These are phyloP conservation scores for Trypoxylon attenuatum DNA, from an alignment of 2,888 invertebrate species.

Conservation along the genomic window DNA sequence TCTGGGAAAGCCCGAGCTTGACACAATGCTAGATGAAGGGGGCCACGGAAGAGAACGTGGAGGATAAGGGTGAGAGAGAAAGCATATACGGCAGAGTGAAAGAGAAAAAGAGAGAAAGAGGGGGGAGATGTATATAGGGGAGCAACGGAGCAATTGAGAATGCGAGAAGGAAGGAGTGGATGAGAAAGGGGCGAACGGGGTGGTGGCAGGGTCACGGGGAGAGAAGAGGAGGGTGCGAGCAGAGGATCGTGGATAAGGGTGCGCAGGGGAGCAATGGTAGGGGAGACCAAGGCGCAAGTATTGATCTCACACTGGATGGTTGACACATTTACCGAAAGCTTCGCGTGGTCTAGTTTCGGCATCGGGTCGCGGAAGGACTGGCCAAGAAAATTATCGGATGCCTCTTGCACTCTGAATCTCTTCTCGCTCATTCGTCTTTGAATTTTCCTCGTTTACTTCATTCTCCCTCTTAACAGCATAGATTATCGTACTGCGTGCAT, in stretches of 20 bases:
- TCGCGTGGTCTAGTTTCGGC: slow-evolving; percentile 64
- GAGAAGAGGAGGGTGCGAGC: slow-evolving; percentile 7
- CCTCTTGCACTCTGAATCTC: slow-evolving; percentile 3
- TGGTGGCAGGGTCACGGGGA: slow-evolving; percentile 35
- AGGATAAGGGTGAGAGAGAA: neutral
- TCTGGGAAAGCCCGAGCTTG: neutral
- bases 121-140: slow-evolving; percentile 22
- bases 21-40: slow-evolving; percentile 1
- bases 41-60: neutral
- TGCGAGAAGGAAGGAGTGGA: no score
- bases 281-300: slow-evolving; percentile 69
- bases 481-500: no score
- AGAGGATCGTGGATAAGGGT: slow-evolving; percentile 5
- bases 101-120: slow-evolving; percentile 15
- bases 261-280: slow-evolving; percentile 39
- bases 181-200: slow-evolving; percentile 5
- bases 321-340: slow-evolving; percentile 70
- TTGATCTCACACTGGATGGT: slow-evolving; percentile 66
- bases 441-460: no score
- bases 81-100: neutral
- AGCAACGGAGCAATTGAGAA: no score
- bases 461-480: no score
- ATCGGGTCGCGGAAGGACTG: slow-evolving; percentile 35
- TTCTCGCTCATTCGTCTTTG: no score
- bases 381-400: slow-evolving; percentile 22